Evolutionary conservation across 2,888 invertebrate genomes (phyloP), one percentile per base, ranked within the genome.

Genomic region (Melitaea athalia): DNA sequence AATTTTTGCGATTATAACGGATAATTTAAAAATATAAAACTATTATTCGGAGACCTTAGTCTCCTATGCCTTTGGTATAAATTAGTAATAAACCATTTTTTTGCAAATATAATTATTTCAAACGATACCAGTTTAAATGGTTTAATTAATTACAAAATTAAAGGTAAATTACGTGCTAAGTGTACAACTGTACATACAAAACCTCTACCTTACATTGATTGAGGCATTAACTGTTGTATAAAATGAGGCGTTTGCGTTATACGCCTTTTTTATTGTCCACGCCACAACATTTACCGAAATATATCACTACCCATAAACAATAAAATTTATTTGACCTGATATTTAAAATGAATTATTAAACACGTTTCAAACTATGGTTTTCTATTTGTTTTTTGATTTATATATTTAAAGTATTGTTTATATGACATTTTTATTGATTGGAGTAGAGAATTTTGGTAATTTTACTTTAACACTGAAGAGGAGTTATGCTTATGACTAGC

Each of bases 201-300:
- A 17, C 11, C 38, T 24, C 8, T 57, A 31, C 42, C 42, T 78
- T 82, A 82, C 79, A 81, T 78, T 73, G 75, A 71, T 67, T 74
- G 70, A 71, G 78, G 79, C 72, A 70, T 74, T 82, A 80, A 84
- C 81, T 74, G 77, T 71, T 77, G 73, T 76, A 82, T 84, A 84
- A 85, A 85, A 72, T 76, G 74, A 80, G 80, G 79, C 77, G 77
- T 70, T 75, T 81, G 77, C 52, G 59, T 43, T 81, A 63, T 64
- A 64, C 53, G 47, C 61, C 49, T 31, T 57, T 38, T 38, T 38
- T 64, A 68, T 68, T 68, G 68, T 70, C 63, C 68, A 70, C 63
- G 63, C 63, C 70, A 63, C 70, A 71, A 69, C 62, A 64, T 69
- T 67, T 62, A 72, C 70, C 17, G 63, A 72, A 72, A 72, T 72